These are phyloP conservation scores for Melierax canorus DNA, from an alignment of 2,113 vertebrate genomes.

Conservation along the genomic window DNA sequence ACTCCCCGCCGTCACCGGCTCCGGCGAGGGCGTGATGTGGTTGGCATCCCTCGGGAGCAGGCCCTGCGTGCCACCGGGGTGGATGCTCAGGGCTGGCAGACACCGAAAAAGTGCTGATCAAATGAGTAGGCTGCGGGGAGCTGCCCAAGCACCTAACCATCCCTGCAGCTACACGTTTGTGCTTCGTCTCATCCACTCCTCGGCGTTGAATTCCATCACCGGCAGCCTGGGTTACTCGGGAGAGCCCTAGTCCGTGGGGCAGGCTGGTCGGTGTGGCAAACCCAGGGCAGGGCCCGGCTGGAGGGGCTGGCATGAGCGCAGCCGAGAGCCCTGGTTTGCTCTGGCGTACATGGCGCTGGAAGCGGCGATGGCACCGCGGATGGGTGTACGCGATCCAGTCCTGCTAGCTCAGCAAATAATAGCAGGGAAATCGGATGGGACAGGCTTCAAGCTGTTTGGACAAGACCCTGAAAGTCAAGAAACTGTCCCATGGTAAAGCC, in stretches of 20 bases:
- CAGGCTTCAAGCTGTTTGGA: neutral
- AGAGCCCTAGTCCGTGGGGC: accelerated
- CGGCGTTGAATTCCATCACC: accelerated
- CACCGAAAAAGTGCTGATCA: accelerated
- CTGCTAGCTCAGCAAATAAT: neutral
- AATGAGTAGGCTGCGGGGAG: neutral
- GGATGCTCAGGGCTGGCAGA: neutral
- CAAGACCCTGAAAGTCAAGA: neutral
- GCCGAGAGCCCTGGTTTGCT: accelerated
- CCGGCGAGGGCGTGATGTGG: accelerated
- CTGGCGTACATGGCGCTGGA: accelerated
- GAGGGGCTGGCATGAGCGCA: accelerated
- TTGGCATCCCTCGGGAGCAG: neutral
- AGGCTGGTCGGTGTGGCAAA: accelerated
- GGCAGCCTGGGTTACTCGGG: neutral
- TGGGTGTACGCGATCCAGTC: neutral
- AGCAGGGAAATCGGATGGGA: neutral
- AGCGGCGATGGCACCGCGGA: accelerated
- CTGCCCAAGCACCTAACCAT: accelerated
- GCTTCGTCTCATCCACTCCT: accelerated
- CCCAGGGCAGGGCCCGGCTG: neutral
- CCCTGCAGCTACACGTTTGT: neutral
- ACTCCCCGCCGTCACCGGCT: accelerated
- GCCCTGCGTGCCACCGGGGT: accelerated
- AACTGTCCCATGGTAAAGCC: accelerated